Conservation (phyloP, 1,140 invertebrate species). For the Drosophila pallidifrons region DNA sequence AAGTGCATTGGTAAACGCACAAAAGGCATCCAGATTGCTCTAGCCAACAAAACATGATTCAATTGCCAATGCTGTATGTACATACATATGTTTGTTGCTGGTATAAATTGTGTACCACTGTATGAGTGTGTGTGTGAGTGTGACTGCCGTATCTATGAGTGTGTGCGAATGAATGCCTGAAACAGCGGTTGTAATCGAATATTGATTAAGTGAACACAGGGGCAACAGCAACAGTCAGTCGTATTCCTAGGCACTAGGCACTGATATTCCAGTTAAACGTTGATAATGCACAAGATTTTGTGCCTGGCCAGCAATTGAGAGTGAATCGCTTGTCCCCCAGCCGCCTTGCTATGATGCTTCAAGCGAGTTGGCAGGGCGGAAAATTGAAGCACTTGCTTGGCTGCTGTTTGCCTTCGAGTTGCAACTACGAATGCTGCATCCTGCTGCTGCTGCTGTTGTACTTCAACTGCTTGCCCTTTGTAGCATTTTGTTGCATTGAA, state of each 20-base stretch:
- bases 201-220: conserved; percentile 73
- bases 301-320: conserved; percentile 20
- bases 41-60: conserved; percentile 61
- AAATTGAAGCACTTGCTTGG: conserved; percentile 76
- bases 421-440: not conserved
- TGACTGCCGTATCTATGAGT: conserved; percentile 19
- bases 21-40: conserved; percentile 39
- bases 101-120: conserved; percentile 19
- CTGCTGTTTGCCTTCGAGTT: conserved; percentile 15
- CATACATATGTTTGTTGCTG: conserved; percentile 33
- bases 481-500: conserved; percentile 60
- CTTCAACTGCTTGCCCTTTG: conserved; percentile 34
- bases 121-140: conserved; percentile 17
- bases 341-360: conserved; percentile 6
- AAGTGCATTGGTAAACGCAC: conserved; percentile 49
- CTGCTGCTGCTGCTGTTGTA: no score
- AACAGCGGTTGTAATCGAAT: conserved; percentile 69
- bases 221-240: conserved; percentile 27
- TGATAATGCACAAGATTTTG: conserved; percentile 67
- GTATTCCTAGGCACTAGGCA: conserved; percentile 14
- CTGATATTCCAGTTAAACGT: conserved; percentile 77
- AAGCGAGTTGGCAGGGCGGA: conserved; percentile 71
- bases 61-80: conserved; percentile 61
- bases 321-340: conserved; percentile 8
- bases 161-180: conserved; percentile 11